Base-by-base conservation (phyloP, 2,113 vertebrate species). In the Chionomys nivalis region DNA sequence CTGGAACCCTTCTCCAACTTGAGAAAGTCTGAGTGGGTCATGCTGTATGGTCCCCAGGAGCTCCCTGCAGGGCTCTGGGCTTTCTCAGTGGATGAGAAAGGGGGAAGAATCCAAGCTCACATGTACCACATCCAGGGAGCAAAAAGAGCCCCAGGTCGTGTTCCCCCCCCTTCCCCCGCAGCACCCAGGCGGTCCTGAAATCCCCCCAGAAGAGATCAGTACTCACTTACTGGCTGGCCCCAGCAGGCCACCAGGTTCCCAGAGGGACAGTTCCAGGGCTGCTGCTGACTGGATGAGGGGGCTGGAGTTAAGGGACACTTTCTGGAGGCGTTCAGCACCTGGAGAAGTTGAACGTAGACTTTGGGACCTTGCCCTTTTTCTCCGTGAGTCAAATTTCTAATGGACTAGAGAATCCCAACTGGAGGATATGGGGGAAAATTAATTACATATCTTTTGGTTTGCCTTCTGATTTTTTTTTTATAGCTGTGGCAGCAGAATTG, bases 381-480 rank as follows among this genome's bases (percentile, higher is more conserved):
- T 39, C 82, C 83, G 31, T 47, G 91, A 94, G 90, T 96, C 81
- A 93, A 87, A 93, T 94, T 93, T 76, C 89, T 88, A 63, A 91
- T 63, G 33, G 87, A 36, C 44, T 13, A 42, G 70, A 94, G 94
- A 96, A 93, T 88, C 76, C 76, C 88, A 78, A 82, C 47, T 47
- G 70, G 17, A 75, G 88, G 82, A 83, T 73, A 47, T 92, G 16
- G 78, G 70, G 58, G n/a, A 11, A 49, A 92, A 95, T 83, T 96
- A 96, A 97, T 96, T 95, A 89, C 66, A 92, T 87, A 63, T 90
- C 66, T 77, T 90, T 95, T 94, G 96, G 88, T 55, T 65, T 61
- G 90, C 44, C 90, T 61, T 93, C 87, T 58, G 14, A 26, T 73
- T 49, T 94, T 83, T 94, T 42, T 52, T 47, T 87, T 87, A 66